phyloP scores from a whole-genome alignment of 2,113 vertebrate species.

The Octodon degus region DNA sequence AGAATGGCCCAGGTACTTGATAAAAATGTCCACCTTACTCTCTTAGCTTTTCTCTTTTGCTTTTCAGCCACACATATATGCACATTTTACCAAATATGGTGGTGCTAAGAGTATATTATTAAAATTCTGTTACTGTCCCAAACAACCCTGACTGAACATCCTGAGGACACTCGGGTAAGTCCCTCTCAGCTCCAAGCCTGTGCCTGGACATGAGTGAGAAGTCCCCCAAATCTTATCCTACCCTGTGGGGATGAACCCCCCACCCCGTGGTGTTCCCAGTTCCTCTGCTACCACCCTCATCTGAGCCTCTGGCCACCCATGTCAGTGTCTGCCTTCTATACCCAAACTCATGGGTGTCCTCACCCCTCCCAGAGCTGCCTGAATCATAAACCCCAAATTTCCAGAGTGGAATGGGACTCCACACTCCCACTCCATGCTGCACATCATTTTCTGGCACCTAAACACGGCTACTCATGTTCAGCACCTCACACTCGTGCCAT shows the following conservation, averaged over 20 bases:
- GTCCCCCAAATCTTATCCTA: background rate
- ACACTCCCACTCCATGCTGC: accelerated
- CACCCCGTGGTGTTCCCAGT: background rate
- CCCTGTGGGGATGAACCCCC: background rate
- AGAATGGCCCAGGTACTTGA: background rate
- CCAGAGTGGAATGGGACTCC: background rate
- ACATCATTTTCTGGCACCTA: background rate
- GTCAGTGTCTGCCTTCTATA: background rate
- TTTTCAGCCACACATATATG: background rate
- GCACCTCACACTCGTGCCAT: background rate
- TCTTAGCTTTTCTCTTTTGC: background rate
- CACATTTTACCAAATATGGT: background rate
- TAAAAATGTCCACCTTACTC: background rate
- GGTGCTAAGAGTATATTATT: background rate
- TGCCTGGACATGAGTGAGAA: background rate
- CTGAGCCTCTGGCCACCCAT: too few species aligned
- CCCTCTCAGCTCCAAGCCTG: background rate
- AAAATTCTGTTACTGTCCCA: background rate
- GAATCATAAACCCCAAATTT: background rate
- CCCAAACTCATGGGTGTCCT: background rate
- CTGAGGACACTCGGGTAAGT: background rate
- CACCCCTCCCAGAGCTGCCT: background rate
- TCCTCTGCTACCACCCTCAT: background rate
- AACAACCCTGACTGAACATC: background rate
- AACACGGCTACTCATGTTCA: too few species aligned